Conservation (phyloP, 2,797 vertebrate species). For the Hydrophis major region DNA sequence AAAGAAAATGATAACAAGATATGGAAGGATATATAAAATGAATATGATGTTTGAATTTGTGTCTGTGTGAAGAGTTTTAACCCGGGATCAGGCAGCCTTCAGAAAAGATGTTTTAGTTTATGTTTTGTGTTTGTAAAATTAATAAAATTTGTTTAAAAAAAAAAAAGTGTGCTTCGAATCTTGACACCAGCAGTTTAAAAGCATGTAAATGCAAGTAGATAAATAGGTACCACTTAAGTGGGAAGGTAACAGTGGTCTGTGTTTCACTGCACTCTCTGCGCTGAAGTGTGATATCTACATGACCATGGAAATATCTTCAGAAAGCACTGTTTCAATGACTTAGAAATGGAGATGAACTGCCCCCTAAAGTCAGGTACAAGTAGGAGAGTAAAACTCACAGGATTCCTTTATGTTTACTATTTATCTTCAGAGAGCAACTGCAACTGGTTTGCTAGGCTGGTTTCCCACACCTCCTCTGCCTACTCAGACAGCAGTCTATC, state of each 20-base stretch:
- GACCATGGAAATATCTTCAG: not conserved
- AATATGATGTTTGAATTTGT: too few species aligned
- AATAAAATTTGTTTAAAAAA: too few species aligned
- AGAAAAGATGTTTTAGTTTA: too few species aligned
- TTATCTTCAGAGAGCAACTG: not conserved
- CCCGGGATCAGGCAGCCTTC: too few species aligned
- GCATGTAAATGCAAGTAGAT: not conserved
- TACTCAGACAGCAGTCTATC: not conserved
- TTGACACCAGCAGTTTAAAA: not conserved
- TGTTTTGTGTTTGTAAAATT: too few species aligned
- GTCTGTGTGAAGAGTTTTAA: too few species aligned
- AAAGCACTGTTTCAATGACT: not conserved
- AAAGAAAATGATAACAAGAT: too few species aligned
- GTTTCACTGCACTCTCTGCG: not conserved
- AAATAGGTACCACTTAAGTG: not conserved
- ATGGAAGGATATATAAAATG: too few species aligned
- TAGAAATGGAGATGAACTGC: not conserved
- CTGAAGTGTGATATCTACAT: not conserved
- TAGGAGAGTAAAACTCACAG: not conserved
- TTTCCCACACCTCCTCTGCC: not conserved
- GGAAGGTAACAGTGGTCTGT: not conserved
- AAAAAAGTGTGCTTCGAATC: too few species aligned
- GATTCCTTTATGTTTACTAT: not conserved
- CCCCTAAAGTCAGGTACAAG: not conserved
- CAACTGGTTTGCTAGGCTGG: not conserved